phyloP scores from a whole-genome alignment of 2,888 invertebrate genomes.

The Dynastes grantii region DNA sequence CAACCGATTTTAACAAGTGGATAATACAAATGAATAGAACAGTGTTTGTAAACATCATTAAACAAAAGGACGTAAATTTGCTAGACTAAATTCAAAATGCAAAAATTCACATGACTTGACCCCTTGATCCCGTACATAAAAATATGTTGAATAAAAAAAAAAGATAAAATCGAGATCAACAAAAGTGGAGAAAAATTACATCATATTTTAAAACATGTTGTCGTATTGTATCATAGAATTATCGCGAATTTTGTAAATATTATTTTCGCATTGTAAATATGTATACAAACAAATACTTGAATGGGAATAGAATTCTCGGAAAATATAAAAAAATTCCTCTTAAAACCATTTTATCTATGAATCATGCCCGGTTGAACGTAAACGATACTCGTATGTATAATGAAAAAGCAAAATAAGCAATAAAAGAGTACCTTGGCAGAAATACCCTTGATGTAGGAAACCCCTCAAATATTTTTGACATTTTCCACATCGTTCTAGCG shows the following conservation, averaged over 20 bases:
- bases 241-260: constrained; percentile 4
- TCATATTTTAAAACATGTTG: background rate
- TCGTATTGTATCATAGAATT: constrained; percentile 12
- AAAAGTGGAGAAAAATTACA: constrained; percentile 2
- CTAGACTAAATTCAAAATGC: too few relatives aligned
- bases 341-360: constrained; percentile 9
- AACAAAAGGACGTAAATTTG: too few relatives aligned
- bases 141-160: background rate
- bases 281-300: constrained; percentile 23
- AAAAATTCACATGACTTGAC: too few relatives aligned
- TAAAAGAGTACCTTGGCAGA: constrained; percentile 75
- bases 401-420: constrained; percentile 2
- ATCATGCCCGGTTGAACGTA: background rate
- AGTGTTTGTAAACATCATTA: too few relatives aligned
- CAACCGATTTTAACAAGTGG: too few relatives aligned
- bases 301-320: background rate
- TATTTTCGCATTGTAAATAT: constrained; percentile 3
- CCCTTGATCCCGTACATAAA: too few relatives aligned
- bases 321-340: constrained; percentile 20
- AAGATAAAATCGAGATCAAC: background rate
- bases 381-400: background rate
- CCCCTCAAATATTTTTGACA: constrained; percentile 82
- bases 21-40: too few relatives aligned
- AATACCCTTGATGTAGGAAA: constrained; percentile 80
- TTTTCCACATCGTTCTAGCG: constrained; percentile 80